Conservation (phyloP, 2,888 invertebrate genomes). For the Ophion ellenae region DNA sequence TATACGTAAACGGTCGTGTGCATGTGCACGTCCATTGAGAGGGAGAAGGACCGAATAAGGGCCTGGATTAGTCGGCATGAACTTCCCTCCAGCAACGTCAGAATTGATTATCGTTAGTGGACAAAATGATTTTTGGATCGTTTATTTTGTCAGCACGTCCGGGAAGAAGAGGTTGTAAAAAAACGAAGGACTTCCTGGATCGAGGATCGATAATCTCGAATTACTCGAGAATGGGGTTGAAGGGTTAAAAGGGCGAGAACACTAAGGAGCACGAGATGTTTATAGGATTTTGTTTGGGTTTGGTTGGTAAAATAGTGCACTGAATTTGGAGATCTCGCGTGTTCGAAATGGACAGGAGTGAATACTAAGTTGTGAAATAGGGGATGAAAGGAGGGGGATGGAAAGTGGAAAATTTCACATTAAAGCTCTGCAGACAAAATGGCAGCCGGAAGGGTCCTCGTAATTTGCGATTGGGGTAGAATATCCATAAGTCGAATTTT, state of each 20-base stretch:
- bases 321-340: background rate
- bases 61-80: background rate
- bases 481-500: too few relatives aligned
- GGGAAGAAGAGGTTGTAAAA: background rate
- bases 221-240: background rate
- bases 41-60: background rate
- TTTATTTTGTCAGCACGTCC: constrained; percentile 14
- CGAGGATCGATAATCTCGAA: constrained; percentile 18
- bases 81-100: constrained; percentile 14
- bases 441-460: background rate
- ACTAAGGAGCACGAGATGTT: background rate
- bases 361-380: background rate
- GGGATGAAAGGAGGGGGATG: background rate
- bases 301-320: background rate
- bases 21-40: too few relatives aligned
- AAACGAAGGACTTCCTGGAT: constrained; percentile 21
- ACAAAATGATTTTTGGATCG: constrained; percentile 11
- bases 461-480: background rate
- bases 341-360: background rate
- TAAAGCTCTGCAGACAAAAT: background rate
- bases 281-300: background rate
- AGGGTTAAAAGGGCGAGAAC: background rate
- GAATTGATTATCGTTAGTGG: constrained; percentile 33
- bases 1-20: too few relatives aligned
- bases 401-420: background rate